A percentile compares a stretch with the other conserved stretches of the same genome.
Conservation (phyloP, 2,797 vertebrate genomes). For the Hypotaenidia philippensis region DNA sequence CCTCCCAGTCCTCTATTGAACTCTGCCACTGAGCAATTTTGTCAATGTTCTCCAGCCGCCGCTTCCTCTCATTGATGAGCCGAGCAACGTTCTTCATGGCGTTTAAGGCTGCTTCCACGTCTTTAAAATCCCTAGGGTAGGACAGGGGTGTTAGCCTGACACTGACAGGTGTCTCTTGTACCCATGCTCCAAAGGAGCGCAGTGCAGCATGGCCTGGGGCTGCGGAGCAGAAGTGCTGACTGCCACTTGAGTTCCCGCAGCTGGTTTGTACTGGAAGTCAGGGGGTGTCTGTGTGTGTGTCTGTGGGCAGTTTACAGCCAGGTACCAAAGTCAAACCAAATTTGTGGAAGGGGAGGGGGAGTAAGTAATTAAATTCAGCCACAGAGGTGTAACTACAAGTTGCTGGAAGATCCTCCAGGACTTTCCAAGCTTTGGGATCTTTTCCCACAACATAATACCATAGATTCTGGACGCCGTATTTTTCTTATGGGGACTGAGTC, state of each 20-base stretch:
- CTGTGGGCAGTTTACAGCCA: background rate
- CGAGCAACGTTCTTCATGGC: constrained; percentile 97
- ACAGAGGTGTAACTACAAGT: rapidly evolving
- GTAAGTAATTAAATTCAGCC: background rate
- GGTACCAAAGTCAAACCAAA: background rate
- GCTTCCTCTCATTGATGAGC: constrained; percentile 95
- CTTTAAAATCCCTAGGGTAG: constrained; percentile 90
- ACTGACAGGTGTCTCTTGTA: rapidly evolving
- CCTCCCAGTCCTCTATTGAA: constrained; percentile 97
- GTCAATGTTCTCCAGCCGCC: constrained; percentile 95
- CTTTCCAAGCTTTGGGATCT: background rate
- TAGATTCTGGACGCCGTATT: background rate
- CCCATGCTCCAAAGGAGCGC: background rate
- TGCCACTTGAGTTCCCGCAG: background rate
- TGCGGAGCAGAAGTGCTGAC: background rate
- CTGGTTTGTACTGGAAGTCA: background rate
- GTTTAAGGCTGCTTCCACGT: constrained; percentile 93
- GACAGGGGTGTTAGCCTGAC: background rate
- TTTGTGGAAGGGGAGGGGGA: background rate
- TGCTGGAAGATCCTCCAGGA: background rate
- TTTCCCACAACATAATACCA: background rate
- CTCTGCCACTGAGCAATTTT: constrained; percentile 98
- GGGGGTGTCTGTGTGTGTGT: background rate
- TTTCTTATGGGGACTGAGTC: background rate
- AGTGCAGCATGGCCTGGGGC: background rate